Base-by-base conservation (phyloP, 2,797 vertebrate species). In the Tapera naevia region DNA sequence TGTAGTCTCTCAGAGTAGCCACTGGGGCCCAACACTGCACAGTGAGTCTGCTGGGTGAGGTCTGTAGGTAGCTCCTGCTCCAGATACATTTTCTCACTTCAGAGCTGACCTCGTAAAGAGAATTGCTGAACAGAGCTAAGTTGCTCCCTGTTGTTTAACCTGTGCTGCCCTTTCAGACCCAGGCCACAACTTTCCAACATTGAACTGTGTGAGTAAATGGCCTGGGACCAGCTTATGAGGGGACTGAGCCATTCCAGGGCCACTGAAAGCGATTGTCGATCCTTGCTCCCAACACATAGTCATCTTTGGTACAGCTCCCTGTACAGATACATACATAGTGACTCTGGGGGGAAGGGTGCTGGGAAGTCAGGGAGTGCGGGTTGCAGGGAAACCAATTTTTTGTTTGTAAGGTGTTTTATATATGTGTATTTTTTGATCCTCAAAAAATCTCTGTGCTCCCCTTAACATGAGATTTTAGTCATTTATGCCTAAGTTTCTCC, bases 351-450 rank as follows among this genome's bases (percentile, higher is more conserved):
- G 39, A 41, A 39, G 39, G n/a, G n/a, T n/a, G n/a, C n/a, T n/a
- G n/a, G n/a, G 39, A 14, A 41, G 11, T 18, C 16, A 19, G 45
- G 45, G 45, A 17, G 45, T 10, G 46, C 17, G 45, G 45, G 45
- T 45, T 41, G 39, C 22, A 48, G 23, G 80, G 41, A 32, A 80
- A 69, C 9, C 7, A 4, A 56, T 23, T 35, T 84, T n/a, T 62
- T 70, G 58, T 82, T 93, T 84, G 39, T 81, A 94, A 88, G 51
- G 53, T 73, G 18, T 85, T 96, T 96, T 95, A 87, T 88, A 92
- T 74, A 73, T 23, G n/a, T 91, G 83, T 87, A 67, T 75, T 96
- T 96, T 94, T 94, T 93, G 94, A 91, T 74, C 66, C 50, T 82
- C 57, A 89, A 82, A 84, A 80, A 28, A 91, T 43, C 28, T n/a